These are phyloP conservation scores for Pantala flavescens DNA, from an alignment of 1,140 invertebrate genomes.

Conservation along the genomic window DNA sequence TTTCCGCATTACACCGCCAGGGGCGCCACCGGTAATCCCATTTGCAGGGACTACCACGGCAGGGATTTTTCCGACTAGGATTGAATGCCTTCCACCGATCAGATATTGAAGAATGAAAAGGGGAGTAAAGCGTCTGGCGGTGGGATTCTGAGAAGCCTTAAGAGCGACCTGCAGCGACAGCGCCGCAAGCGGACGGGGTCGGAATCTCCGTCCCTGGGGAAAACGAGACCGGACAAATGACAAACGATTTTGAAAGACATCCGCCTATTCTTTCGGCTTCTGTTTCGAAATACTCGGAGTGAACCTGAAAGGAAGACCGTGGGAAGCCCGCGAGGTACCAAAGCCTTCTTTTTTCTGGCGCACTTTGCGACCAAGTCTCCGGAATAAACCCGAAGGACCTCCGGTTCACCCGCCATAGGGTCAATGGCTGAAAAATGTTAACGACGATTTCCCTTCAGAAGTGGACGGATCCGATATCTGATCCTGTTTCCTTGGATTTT, in stretches of 20 bases:
- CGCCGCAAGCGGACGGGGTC: background rate
- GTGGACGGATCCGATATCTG: too few relatives aligned
- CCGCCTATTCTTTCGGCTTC: background rate
- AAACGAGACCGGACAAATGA: slow-evolving; percentile 4
- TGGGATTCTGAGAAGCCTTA: background rate
- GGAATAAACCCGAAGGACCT: background rate
- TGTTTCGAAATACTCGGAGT: background rate
- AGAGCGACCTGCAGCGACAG: background rate
- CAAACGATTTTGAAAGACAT: slow-evolving; percentile 10
- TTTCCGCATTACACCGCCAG: background rate
- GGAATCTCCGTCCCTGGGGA: background rate
- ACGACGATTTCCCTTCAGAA: background rate
- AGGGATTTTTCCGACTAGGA: background rate
- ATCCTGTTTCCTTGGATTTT: too few relatives aligned
- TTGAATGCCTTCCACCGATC: background rate
- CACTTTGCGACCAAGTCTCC: slow-evolving; percentile 2
- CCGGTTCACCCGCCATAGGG: background rate
- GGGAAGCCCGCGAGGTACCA: background rate
- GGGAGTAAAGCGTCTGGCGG: background rate
- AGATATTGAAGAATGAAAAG: background rate
- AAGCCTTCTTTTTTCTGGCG: background rate
- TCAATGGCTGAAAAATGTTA: slow-evolving; percentile 10
- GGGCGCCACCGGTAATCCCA: background rate
- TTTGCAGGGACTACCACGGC: background rate
- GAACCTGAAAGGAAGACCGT: background rate